phyloP scores from a whole-genome alignment of 2,888 invertebrate genomes.

The Chrysotoxum bicinctum region DNA sequence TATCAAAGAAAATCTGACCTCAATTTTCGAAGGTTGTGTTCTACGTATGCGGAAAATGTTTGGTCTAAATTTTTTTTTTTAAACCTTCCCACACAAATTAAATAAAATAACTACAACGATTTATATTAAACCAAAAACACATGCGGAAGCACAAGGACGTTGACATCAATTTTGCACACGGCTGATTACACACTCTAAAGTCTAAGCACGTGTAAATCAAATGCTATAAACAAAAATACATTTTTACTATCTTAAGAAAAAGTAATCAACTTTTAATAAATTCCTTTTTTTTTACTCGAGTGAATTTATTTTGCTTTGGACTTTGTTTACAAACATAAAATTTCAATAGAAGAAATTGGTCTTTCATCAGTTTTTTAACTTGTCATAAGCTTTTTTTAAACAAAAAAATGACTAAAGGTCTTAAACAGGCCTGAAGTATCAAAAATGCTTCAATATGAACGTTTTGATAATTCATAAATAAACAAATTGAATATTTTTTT shows the following conservation, averaged over 20 bases:
- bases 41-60: background rate
- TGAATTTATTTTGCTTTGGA: background rate
- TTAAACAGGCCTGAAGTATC: background rate
- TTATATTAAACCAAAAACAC: background rate
- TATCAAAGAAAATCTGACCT: background rate
- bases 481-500: no score
- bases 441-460: background rate
- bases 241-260: background rate
- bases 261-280: slow-evolving; percentile 3
- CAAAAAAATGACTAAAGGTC: background rate
- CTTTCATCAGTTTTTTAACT: background rate
- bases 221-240: background rate
- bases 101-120: background rate
- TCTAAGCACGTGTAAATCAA: slow-evolving; percentile 24
- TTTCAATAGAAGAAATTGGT: background rate
- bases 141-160: slow-evolving; percentile 20
- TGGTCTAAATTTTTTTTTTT: background rate
- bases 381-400: no score
- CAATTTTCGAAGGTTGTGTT: background rate
- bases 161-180: slow-evolving; percentile 43
- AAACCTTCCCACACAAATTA: background rate
- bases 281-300: background rate
- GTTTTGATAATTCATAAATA: background rate
- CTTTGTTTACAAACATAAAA: slow-evolving; percentile 13
- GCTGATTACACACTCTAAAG: slow-evolving; percentile 13